Evolutionary conservation across 1,140 invertebrate species (phyloP), one percentile per base, ranked within the genome.

Genomic region (Sinella curviseta): DNA sequence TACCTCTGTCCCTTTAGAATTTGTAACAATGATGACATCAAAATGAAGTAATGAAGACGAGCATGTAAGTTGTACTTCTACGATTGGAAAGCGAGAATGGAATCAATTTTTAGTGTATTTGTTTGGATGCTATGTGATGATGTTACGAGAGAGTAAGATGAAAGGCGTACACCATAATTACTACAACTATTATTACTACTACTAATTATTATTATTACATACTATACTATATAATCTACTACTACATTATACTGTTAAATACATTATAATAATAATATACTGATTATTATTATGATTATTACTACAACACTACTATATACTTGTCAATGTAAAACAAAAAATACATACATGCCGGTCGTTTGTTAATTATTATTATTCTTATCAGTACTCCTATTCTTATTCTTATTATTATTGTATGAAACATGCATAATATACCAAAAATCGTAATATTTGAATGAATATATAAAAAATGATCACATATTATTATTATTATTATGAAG

Each of bases 21-120:
- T 97, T 90, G 95, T 97, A 90, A 97, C 95, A 90, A 97, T 97
- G 95, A 97, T 97, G 95, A 97, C 95, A 92, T 97, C 95, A 92
- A 97, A 97, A 94, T 97, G 94, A 92, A 89, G 85, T 84, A 55
- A 77, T 81, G 67, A 82, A 78, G 80, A 78, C 57, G 80, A 60
- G 65, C 85, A 85, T 28, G 12, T 48, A 75, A 75, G 74, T 54
- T 48, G 35, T 75, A 75, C 74, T 75, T 48, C 74, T 75, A 75
- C 34, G 39, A 75, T 75, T 75, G 74, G 74, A 75, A 30, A 75
- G 74, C 74, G 74, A 75, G 74, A 36, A 75, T 75, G 65, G 65
- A 70, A 70, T 70, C 65, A 70, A 70, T 70, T 70, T 70, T 70
- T 70, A 70, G 65, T 70, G 30, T 70, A 70, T 70, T 24, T 70